Evolutionary conservation across 2,888 invertebrate species (phyloP).

Genomic region (Pyrrhosoma nymphula): DNA sequence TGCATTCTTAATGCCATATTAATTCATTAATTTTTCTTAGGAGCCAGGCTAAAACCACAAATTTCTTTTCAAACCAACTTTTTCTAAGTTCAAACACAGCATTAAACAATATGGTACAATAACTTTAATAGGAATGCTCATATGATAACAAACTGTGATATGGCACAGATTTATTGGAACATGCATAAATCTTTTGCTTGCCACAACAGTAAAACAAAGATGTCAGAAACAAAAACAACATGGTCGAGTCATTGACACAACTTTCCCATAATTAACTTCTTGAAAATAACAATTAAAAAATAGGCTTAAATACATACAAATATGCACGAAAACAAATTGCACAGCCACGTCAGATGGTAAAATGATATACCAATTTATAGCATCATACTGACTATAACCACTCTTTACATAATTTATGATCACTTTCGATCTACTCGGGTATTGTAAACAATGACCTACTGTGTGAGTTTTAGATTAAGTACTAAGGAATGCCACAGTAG

Average conservation of each 20-base stretch:
- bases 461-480: slow-evolving; percentile 38
- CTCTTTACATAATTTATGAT: slow-evolving; percentile 37
- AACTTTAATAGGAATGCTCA: slow-evolving; percentile 57
- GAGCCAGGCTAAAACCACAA: not conserved
- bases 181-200: not conserved
- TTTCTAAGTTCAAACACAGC: not conserved
- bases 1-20: not conserved
- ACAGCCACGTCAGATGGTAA: slow-evolving; percentile 60
- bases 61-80: not conserved
- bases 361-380: slow-evolving; percentile 41
- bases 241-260: not conserved
- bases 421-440: not conserved
- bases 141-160: slow-evolving; percentile 37
- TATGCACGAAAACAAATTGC: slow-evolving; percentile 52
- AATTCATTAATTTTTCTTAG: not conserved
- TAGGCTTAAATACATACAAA: slow-evolving; percentile 38
- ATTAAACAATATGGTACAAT: slow-evolving; percentile 37
- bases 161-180: slow-evolving; percentile 43
- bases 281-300: slow-evolving; percentile 10
- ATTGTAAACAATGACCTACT: slow-evolving; percentile 39
- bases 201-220: slow-evolving; percentile 48
- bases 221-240: slow-evolving; percentile 40
- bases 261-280: not conserved
- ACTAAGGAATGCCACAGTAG: slow-evolving; percentile 63
- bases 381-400: slow-evolving; percentile 49